Base-by-base conservation (phyloP, 2,888 invertebrate genomes). In the Drosophila multiciliata region DNA sequence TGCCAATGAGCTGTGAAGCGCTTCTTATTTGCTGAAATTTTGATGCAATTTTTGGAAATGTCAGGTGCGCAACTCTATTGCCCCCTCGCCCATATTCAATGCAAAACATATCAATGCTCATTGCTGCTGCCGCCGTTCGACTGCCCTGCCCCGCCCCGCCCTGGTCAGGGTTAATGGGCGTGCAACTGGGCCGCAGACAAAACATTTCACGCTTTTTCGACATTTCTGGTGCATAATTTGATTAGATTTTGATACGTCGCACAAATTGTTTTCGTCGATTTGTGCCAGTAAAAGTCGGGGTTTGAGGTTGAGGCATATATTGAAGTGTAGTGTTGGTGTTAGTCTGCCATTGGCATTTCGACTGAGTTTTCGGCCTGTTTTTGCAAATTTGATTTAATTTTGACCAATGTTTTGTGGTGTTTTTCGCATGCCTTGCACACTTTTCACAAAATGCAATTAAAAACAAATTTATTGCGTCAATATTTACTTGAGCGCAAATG, bases 401-500 rank as follows among this genome's bases (percentile, higher is more conserved):
- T 62, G 72, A 69, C 66, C 75, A 73, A 74, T 73, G 84, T 72
- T 89, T 83, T 81, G 85, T 74, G 85, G 80, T 71, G 52, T 66
- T 50, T 57, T 63, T 58, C 69, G 67, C 63, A 50, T 78, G 68
- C 72, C 48, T 63, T 61, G 55, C 66, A 29, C 57, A 60, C 57
- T 57, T 50, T 64, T 59, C 71, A 66, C 75, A 77, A 87, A 86
- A 86, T 87, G 86, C 89, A 87, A 87, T 89, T 87, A 89, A 85
- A 89, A 85, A 83, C 87, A 87, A 89, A 86, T 86, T 89, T 85
- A 84, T 87, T 87, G 89, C 89, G 89, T 87, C 89, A 89, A 89
- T 87, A 87, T 87, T 87, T 87, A 87, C 89, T 89, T 89, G 87
- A 89, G 87, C 89, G 87, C 87, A 87, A 87, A 87, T 86, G 86